phyloP scores from a whole-genome alignment of 2,888 invertebrate genomes.

The Ennomos fuscantarius region DNA sequence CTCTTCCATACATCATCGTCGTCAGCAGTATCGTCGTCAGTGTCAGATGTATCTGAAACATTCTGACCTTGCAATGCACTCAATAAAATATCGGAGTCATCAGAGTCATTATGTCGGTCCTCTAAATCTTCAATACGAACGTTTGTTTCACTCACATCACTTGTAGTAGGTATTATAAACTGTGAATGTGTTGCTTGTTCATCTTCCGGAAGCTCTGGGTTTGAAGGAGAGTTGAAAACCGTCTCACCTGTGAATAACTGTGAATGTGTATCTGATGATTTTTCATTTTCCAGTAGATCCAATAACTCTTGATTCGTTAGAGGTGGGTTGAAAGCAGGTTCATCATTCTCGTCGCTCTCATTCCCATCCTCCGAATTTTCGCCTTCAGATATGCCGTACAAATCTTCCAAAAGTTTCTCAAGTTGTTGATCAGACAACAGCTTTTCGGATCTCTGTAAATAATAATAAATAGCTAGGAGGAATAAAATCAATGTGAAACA shows the following conservation, averaged over 20 bases:
- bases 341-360: slow-evolving; percentile 19
- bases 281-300: slow-evolving; percentile 18
- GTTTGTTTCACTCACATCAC: slow-evolving; percentile 15
- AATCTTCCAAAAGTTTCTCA: slow-evolving; percentile 16
- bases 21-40: too few species aligned
- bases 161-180: slow-evolving; percentile 9
- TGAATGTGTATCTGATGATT: slow-evolving; percentile 20
- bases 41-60: slow-evolving; percentile 19
- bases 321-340: slow-evolving; percentile 21
- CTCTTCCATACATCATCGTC: slow-evolving; percentile 26
- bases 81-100: slow-evolving; percentile 20
- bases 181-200: slow-evolving; percentile 14
- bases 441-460: slow-evolving; percentile 17
- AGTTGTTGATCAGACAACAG: slow-evolving; percentile 17
- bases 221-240: slow-evolving; percentile 16
- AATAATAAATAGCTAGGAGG: slow-evolving; percentile 19
- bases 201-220: slow-evolving; percentile 17
- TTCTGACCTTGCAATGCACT: slow-evolving; percentile 17
- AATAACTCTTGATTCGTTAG: slow-evolving; percentile 20
- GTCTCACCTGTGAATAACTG: slow-evolving; percentile 22
- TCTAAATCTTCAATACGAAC: slow-evolving; percentile 17
- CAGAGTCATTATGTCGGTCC: slow-evolving; percentile 19
- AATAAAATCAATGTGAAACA: slow-evolving; percentile 19
- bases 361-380: slow-evolving; percentile 19
- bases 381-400: slow-evolving; percentile 22